Evolutionary conservation across 2,888 invertebrate species (phyloP).

Genomic region (Nephrotoma flavescens): DNA sequence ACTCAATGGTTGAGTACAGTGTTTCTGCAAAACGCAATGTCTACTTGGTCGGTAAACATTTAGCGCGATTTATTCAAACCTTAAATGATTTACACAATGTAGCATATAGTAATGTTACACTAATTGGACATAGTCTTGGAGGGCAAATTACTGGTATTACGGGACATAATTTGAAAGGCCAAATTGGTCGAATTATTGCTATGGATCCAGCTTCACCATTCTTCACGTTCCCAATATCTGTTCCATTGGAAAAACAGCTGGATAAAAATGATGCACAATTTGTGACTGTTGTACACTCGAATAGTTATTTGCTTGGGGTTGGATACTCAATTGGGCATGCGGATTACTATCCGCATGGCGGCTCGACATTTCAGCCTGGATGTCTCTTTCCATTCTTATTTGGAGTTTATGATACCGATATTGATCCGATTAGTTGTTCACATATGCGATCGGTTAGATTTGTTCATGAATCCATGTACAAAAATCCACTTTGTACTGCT

Average conservation of each 20-base stretch:
- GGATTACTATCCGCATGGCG: background rate
- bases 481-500: background rate
- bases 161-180: conserved; percentile 22
- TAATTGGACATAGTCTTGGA: conserved; percentile 29
- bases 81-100: conserved; percentile 21
- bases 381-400: background rate
- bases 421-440: background rate
- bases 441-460: background rate
- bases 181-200: conserved; percentile 29
- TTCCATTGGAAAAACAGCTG: conserved; percentile 22
- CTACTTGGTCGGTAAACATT: conserved; percentile 4
- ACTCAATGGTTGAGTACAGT: conserved; percentile 26
- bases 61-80: conserved; percentile 25
- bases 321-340: background rate
- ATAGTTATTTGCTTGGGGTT: background rate
- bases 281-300: conserved; percentile 30
- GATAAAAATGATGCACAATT: conserved; percentile 26
- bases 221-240: conserved; percentile 25
- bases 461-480: background rate
- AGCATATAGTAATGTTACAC: conserved; percentile 22
- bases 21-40: conserved; percentile 14
- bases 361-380: background rate
- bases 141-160: conserved; percentile 30
- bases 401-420: background rate
- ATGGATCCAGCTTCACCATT: conserved; percentile 31